phyloP scores from a whole-genome alignment of 1,140 invertebrate species.

The Drosophila ogumai region DNA sequence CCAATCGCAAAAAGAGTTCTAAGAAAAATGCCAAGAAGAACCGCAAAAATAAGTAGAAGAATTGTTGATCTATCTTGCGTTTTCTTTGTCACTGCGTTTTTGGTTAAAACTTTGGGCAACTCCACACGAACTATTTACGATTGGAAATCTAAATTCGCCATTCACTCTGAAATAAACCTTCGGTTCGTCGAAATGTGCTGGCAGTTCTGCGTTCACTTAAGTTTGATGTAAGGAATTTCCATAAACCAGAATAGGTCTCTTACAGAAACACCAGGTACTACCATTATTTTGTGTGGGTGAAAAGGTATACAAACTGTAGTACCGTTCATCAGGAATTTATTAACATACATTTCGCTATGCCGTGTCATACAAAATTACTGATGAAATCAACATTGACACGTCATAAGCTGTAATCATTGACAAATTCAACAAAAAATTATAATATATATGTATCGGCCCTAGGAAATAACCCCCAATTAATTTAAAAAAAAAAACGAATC shows the following conservation, averaged over 20 bases:
- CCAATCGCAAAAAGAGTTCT: conserved; percentile 27
- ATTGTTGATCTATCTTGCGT: neutral
- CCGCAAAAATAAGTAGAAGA: conserved; percentile 28
- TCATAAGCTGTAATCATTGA: too few relatives aligned
- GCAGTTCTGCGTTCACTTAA: neutral
- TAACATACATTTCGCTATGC: too few relatives aligned
- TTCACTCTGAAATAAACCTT: conserved; percentile 1
- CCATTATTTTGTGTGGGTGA: neutral
- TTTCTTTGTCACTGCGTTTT: neutral
- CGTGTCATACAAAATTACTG: too few relatives aligned
- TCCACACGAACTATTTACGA: neutral
- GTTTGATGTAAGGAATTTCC: neutral
- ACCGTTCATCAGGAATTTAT: too few relatives aligned
- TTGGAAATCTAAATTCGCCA: conserved; percentile 1
- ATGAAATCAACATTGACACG: too few relatives aligned
- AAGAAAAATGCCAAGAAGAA: conserved; percentile 44
- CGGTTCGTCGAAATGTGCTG: neutral
- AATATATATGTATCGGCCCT: too few relatives aligned
- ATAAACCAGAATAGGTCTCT: neutral
- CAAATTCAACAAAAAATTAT: too few relatives aligned
- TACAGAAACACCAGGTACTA: neutral
- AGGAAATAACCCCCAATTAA: too few relatives aligned
- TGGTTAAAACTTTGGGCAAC: neutral
- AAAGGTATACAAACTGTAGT: neutral
- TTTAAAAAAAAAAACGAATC: too few relatives aligned